Conservation (phyloP, 2,113 vertebrate species). For the Rostratula benghalensis region DNA sequence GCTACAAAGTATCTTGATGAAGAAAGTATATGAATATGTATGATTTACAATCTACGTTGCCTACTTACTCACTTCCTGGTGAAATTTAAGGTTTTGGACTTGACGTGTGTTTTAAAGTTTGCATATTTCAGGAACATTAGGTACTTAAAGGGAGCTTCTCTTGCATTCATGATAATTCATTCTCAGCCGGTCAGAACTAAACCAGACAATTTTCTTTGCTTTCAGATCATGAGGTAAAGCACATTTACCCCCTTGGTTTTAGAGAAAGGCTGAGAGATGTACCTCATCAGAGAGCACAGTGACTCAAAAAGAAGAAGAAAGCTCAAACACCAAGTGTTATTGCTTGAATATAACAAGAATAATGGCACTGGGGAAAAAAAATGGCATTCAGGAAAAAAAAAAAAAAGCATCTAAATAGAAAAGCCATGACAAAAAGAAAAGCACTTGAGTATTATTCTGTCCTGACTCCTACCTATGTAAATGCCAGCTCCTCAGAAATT, state of each 20-base stretch:
- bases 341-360: background rate
- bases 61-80: background rate
- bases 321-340: background rate
- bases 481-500: background rate
- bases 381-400: background rate
- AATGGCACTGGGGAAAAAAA: background rate
- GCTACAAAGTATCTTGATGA: background rate
- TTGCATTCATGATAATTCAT: background rate
- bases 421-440: background rate
- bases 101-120: background rate
- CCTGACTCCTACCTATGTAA: background rate
- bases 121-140: background rate
- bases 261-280: background rate
- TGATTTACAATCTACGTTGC: background rate
- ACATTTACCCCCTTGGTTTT: background rate
- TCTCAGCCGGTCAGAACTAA: background rate
- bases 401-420: background rate
- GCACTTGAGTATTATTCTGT: background rate
- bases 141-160: background rate
- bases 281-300: background rate
- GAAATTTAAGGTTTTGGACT: background rate
- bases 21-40: background rate
- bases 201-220: background rate
- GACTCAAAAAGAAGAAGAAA: background rate
- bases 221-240: background rate